These are phyloP conservation scores for Malurus leucopterus DNA, from an alignment of 2,797 vertebrate genomes.

Conservation along the genomic window DNA sequence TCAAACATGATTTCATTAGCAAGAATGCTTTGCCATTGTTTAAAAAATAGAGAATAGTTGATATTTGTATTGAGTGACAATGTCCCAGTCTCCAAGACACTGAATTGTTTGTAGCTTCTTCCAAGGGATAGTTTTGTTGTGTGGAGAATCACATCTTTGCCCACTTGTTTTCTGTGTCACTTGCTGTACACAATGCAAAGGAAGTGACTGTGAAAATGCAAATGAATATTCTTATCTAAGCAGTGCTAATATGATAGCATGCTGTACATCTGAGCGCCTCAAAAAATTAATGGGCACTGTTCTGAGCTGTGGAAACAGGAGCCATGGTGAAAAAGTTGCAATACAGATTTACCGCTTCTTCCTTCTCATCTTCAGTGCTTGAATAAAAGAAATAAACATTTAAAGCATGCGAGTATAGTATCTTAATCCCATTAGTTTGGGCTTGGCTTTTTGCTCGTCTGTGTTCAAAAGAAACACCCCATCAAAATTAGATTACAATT, in stretches of 20 bases:
- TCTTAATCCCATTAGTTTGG: neutral
- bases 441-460: slow-evolving; percentile 15
- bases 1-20: neutral
- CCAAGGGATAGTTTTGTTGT: neutral
- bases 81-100: neutral
- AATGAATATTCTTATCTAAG: neutral
- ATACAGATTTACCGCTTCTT: slow-evolving; percentile 19
- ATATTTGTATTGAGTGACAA: slow-evolving; percentile 1
- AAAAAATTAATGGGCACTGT: neutral
- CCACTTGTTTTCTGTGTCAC: slow-evolving; percentile 20
- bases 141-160: slow-evolving; percentile 1
- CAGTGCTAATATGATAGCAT: neutral
- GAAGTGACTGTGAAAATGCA: slow-evolving; percentile 38
- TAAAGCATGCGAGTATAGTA: neutral
- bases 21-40: neutral
- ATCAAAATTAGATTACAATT: slow-evolving; percentile 37
- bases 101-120: slow-evolving; percentile 4
- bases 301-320: neutral
- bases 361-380: neutral
- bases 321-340: neutral
- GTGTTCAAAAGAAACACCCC: slow-evolving; percentile 43
- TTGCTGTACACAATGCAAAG: slow-evolving; percentile 13
- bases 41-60: neutral
- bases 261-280: neutral
- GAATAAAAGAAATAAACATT: neutral